Conservation (phyloP, 2,797 vertebrate genomes). For the Enteromius argenteus region DNA sequence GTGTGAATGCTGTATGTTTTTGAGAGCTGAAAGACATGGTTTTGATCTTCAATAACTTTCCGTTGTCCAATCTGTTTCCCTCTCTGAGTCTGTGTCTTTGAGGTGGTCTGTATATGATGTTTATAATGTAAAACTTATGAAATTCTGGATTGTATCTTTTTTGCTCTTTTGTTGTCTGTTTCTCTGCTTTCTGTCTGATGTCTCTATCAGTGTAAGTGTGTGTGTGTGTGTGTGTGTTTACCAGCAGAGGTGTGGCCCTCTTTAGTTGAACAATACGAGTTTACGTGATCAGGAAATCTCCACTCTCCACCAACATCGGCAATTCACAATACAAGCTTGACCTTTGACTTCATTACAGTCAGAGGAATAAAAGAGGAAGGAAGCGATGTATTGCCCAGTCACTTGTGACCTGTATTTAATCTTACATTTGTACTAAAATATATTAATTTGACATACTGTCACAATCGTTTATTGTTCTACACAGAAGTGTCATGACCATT, state of each 20-base stretch:
- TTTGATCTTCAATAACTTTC: not conserved
- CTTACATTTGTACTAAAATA: not conserved
- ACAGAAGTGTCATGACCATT: not conserved
- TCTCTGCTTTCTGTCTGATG: not conserved
- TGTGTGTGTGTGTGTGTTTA: slow-evolving; percentile 33
- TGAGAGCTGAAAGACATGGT: not conserved
- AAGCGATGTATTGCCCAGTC: not conserved
- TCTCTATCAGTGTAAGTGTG: slow-evolving; percentile 14
- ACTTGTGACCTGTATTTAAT: not conserved
- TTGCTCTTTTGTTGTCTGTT: slow-evolving; percentile 25
- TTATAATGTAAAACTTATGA: slow-evolving; percentile 32
- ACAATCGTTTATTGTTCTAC: not conserved
- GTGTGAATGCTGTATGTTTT: not conserved
- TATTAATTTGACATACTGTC: not conserved
- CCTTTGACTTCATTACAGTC: slow-evolving; percentile 46
- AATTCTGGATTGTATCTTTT: slow-evolving; percentile 24
- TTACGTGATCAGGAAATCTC: slow-evolving; percentile 53
- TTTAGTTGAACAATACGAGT: slow-evolving; percentile 52
- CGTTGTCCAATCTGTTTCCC: not conserved
- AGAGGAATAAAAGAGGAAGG: slow-evolving; percentile 43
- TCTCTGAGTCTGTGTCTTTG: not conserved
- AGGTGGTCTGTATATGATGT: not conserved
- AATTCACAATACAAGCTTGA: slow-evolving; percentile 60
- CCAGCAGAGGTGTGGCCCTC: slow-evolving; percentile 36
- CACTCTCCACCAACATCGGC: slow-evolving; percentile 34